Percentiles rank a stretch among this genome's conserved stretches.
phyloP scores from a whole-genome alignment of 1,140 invertebrate genomes.

The Bombus cullumanus region DNA sequence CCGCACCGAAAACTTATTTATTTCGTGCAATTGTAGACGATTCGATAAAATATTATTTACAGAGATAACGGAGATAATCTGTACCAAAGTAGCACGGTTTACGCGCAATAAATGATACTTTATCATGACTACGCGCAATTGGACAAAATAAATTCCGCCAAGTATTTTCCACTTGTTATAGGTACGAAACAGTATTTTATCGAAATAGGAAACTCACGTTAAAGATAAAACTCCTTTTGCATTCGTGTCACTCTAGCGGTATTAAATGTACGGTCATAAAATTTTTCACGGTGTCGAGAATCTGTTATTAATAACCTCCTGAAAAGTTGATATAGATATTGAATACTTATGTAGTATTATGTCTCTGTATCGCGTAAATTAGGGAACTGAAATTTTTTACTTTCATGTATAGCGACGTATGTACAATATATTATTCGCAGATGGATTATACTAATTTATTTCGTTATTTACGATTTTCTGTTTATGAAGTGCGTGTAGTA shows the following conservation, averaged over 20 bases:
- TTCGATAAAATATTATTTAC: conserved; percentile 43
- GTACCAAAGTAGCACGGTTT: conserved; percentile 18
- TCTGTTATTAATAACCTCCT: neutral
- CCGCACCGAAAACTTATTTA: conserved; percentile 22
- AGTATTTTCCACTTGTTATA: conserved; percentile 42
- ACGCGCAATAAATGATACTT: conserved; percentile 26
- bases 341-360: too few relatives aligned
- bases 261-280: neutral
- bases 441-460: neutral
- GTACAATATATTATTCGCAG: neutral
- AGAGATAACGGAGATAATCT: conserved; percentile 20
- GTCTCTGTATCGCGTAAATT: too few relatives aligned
- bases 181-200: conserved; percentile 12
- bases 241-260: neutral
- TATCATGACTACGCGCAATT: conserved; percentile 34
- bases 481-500: neutral
- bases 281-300: neutral
- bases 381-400: neutral
- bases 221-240: neutral
- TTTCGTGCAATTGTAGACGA: conserved; percentile 11
- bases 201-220: conserved; percentile 15
- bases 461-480: too few relatives aligned
- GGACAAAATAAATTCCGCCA: conserved; percentile 25
- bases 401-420: neutral
- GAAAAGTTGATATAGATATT: neutral